Evolutionary conservation across 2,888 invertebrate species (phyloP).

Genomic region (Tribolium freemani): DNA sequence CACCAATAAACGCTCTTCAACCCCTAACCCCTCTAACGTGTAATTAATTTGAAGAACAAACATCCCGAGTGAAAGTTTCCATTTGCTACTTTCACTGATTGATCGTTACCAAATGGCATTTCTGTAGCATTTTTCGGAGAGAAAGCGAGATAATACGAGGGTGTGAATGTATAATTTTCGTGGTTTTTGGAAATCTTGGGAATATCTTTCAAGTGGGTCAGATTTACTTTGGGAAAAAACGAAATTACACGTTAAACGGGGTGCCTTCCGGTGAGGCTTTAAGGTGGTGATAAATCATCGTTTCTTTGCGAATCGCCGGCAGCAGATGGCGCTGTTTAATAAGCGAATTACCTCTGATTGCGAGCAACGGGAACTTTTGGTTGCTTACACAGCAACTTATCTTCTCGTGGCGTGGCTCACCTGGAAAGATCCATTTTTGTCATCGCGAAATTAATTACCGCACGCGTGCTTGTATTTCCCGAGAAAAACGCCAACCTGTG

Average conservation of each 20-base stretch:
- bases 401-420: conserved; percentile 37
- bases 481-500: neutral
- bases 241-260: neutral
- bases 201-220: neutral
- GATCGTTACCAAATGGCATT: neutral
- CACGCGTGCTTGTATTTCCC: neutral
- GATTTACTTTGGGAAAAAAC: neutral
- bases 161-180: neutral
- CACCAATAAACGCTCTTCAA: conserved; percentile 9
- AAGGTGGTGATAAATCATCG: conserved; percentile 24
- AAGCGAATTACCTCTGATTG: conserved; percentile 39
- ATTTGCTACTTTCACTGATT: conserved; percentile 32
- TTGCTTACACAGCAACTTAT: conserved; percentile 36
- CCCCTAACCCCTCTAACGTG: conserved; percentile 13
- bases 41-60: conserved; percentile 27
- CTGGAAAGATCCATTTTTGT: conserved; percentile 34
- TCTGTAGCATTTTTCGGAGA: neutral
- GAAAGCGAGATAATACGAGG: neutral
- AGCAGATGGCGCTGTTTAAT: conserved; percentile 39
- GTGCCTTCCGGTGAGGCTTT: neutral
- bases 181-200: neutral
- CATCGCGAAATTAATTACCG: conserved; percentile 32
- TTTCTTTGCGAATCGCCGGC: conserved; percentile 21
- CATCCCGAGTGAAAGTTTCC: conserved; percentile 25
- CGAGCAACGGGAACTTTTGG: conserved; percentile 39